phyloP scores from a whole-genome alignment of 2,113 vertebrate genomes.

The Protobothrops mucrosquamatus region DNA sequence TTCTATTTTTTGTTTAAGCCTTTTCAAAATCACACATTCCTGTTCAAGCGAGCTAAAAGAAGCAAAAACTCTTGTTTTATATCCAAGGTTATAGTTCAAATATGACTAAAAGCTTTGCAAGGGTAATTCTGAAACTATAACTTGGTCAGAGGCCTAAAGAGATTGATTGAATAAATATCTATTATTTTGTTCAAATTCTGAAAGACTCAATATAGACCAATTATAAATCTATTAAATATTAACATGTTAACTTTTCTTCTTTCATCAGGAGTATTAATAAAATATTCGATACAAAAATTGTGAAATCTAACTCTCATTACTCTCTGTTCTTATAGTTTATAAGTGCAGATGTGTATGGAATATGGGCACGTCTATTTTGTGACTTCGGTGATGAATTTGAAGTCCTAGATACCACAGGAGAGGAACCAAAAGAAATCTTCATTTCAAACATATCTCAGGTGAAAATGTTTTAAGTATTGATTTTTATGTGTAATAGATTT shows the following conservation, averaged over 20 bases:
- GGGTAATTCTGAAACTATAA: background rate
- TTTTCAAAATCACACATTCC: background rate
- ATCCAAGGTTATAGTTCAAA: background rate
- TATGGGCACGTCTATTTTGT: constrained; percentile 93
- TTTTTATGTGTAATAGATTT: background rate
- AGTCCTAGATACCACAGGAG: constrained; percentile 92
- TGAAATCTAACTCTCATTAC: background rate
- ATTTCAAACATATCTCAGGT: constrained; percentile 95
- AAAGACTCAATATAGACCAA: background rate
- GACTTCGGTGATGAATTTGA: constrained; percentile 96
- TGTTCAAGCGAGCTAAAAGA: background rate
- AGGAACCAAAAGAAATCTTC: constrained; percentile 94
- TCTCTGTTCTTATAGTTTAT: constrained; percentile 81
- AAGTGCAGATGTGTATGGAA: constrained; percentile 85
- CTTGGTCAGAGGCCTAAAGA: background rate
- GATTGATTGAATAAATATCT: background rate
- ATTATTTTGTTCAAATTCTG: background rate
- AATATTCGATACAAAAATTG: background rate
- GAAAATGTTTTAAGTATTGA: constrained; percentile 34
- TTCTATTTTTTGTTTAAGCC: background rate
- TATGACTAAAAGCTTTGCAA: background rate
- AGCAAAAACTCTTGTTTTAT: background rate
- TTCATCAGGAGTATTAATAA: background rate
- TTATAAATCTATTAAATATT: background rate
- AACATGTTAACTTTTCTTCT: background rate